These are phyloP conservation scores for Graphium colonna DNA, from an alignment of 2,888 invertebrate genomes.

Conservation along the genomic window DNA sequence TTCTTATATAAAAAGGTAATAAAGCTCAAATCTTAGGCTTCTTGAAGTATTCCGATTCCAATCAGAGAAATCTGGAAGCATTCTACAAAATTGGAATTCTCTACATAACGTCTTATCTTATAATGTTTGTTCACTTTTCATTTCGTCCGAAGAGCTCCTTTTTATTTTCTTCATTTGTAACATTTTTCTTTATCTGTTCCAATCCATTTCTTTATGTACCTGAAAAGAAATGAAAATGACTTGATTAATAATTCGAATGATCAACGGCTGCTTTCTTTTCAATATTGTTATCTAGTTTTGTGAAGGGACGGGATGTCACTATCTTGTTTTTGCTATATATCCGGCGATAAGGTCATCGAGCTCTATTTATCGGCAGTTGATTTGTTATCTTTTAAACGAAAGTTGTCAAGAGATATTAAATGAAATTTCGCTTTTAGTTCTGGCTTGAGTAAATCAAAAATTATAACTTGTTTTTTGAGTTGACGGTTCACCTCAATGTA, in stretches of 20 bases:
- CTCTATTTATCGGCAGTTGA: no score
- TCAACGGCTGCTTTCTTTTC: no score
- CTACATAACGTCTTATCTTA: neutral
- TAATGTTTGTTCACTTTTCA: neutral
- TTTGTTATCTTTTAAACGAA: no score
- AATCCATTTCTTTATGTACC: constrained; percentile 20
- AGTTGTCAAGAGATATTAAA: no score
- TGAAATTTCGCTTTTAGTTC: no score
- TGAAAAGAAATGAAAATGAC: constrained; percentile 3
- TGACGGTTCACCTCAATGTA: no score
- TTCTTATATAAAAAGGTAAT: neutral
- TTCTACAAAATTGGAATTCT: neutral
- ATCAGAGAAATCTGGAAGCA: neutral
- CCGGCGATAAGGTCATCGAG: no score
- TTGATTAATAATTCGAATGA: neutral
- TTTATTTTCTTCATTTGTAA: neutral
- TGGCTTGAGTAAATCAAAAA: no score
- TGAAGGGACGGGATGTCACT: neutral
- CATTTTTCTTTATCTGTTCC: constrained; percentile 6
- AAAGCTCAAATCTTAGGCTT: neutral
- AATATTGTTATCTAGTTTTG: no score
- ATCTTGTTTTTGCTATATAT: neutral
- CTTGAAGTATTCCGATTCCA: neutral
- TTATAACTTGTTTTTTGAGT: no score
- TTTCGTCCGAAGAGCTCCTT: neutral